Conservation (phyloP, 1,140 invertebrate species). For the Bradysia coprophila region DNA sequence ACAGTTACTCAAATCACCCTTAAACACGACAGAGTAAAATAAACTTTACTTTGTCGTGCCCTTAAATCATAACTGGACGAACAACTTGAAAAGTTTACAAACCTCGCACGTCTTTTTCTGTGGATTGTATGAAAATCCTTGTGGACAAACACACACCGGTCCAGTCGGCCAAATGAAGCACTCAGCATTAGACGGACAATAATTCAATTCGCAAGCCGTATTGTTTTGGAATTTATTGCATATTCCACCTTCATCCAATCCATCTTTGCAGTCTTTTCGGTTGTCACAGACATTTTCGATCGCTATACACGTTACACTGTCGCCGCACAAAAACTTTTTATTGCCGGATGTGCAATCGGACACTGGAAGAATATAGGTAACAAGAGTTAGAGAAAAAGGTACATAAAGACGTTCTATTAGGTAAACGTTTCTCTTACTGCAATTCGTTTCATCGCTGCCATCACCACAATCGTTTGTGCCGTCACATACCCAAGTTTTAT, state of each 20-base stretch:
- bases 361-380: conserved; percentile 2
- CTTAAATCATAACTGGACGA: too few relatives aligned
- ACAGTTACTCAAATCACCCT: too few relatives aligned
- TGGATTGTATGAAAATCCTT: conserved; percentile 20
- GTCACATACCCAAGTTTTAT: conserved; percentile 17
- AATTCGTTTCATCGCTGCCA: conserved; percentile 40
- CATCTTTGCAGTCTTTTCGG: conserved; percentile 22
- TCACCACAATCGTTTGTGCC: conserved; percentile 38
- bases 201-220: conserved; percentile 8
- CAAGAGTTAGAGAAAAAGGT: background rate
- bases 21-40: too few relatives aligned
- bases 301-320: conserved; percentile 29
- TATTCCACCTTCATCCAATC: conserved; percentile 18
- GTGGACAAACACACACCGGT: conserved; percentile 26
- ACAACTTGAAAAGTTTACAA: conserved; percentile 2
- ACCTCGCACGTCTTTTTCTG: conserved; percentile 17
- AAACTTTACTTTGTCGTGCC: too few relatives aligned
- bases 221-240: conserved; percentile 13
- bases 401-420: background rate
- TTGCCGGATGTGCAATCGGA: conserved; percentile 8
- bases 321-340: conserved; percentile 16
- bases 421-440: conserved; percentile 26
- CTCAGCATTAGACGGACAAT: conserved; percentile 8
- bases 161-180: conserved; percentile 22
- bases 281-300: conserved; percentile 40